Conservation (phyloP, 1,140 invertebrate genomes). For the Bradysia coprophila region DNA sequence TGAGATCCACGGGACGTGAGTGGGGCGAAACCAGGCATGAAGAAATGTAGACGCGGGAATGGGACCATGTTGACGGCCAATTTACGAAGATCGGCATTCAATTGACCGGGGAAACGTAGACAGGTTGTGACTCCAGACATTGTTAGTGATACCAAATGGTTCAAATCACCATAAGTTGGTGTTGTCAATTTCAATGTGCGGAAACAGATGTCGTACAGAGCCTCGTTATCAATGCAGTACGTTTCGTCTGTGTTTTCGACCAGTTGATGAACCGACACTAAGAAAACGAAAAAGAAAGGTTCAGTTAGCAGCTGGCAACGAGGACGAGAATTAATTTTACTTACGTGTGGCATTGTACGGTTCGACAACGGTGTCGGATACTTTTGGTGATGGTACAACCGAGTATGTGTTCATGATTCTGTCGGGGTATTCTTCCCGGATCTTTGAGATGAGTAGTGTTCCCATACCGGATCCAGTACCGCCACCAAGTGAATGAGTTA, state of each 20-base stretch:
- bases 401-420: slow-evolving; percentile 81
- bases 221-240: slow-evolving; percentile 66
- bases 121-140: no score
- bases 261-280: slow-evolving; percentile 54
- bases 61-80: no score
- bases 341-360: slow-evolving; percentile 61
- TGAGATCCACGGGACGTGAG: slow-evolving; percentile 66
- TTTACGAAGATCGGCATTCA: slow-evolving; percentile 60
- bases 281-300: no score
- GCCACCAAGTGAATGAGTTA: slow-evolving; percentile 56
- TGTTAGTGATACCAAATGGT: slow-evolving; percentile 58
- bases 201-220: slow-evolving; percentile 87
- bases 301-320: no score
- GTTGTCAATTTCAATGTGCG: slow-evolving; percentile 57
- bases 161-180: slow-evolving; percentile 65
- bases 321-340: no score
- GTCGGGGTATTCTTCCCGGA: no score
- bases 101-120: no score
- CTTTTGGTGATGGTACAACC: no score
- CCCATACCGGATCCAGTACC: slow-evolving; percentile 67
- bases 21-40: slow-evolving; percentile 90
- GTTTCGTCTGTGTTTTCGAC: slow-evolving; percentile 70
- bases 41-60: slow-evolving; percentile 83
- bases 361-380: slow-evolving; percentile 58
- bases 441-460: slow-evolving; percentile 57